These are phyloP conservation scores for Paratrypauchen microcephalus DNA, from an alignment of 2,797 vertebrate genomes.

Conservation along the genomic window DNA sequence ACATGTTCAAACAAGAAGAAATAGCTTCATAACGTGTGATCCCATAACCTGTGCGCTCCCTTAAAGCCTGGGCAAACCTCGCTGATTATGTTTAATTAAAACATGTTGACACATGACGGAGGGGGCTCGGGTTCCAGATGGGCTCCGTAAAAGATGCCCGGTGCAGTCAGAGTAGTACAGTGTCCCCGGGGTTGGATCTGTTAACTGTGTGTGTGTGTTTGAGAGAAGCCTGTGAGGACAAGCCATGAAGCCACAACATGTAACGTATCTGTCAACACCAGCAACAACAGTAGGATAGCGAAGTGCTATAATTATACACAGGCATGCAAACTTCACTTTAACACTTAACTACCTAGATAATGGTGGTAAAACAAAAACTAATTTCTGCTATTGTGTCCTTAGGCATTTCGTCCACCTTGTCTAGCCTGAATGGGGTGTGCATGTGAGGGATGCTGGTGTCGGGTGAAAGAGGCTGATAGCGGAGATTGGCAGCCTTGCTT, in stretches of 20 bases:
- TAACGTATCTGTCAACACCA: slow-evolving; percentile 48
- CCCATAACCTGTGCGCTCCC: slow-evolving; percentile 64
- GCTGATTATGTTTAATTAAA: slow-evolving; percentile 73
- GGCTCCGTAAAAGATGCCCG: slow-evolving; percentile 65
- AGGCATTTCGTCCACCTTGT: too few relatives aligned
- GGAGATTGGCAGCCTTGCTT: too few relatives aligned
- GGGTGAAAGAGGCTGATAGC: too few relatives aligned
- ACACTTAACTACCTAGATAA: background rate
- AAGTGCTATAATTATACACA: slow-evolving; percentile 6
- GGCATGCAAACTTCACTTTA: background rate
- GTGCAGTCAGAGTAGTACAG: slow-evolving; percentile 55
- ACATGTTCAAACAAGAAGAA: slow-evolving; percentile 69
- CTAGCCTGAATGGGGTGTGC: too few relatives aligned
- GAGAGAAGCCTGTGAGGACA: slow-evolving; percentile 34
- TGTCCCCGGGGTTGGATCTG: slow-evolving; percentile 53
- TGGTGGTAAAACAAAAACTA: background rate
- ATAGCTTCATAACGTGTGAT: slow-evolving; percentile 65
- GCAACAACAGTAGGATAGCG: slow-evolving; percentile 2
- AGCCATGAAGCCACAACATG: slow-evolving; percentile 32
- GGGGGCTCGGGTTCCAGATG: slow-evolving; percentile 59
- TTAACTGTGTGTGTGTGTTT: slow-evolving; percentile 28
- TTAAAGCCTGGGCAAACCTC: slow-evolving; percentile 62
- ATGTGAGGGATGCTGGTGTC: too few relatives aligned
- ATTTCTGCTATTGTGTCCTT: too few relatives aligned
- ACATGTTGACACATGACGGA: slow-evolving; percentile 71